Percentiles rank a stretch among this genome's conserved stretches.
phyloP scores from a whole-genome alignment of 2,888 invertebrate species.

The Noctua janthina region DNA sequence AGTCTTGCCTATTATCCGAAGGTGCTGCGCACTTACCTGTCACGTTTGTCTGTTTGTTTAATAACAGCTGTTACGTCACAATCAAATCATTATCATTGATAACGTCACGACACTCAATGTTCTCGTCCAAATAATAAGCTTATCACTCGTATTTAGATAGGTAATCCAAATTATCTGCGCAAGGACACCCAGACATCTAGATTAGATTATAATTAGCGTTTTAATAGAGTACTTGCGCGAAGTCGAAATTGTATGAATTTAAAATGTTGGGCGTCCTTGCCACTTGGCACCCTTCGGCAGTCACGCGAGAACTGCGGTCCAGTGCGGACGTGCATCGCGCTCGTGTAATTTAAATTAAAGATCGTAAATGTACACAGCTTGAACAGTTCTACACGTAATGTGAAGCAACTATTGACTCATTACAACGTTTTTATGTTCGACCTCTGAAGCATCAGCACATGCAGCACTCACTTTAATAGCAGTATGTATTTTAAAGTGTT shows the following conservation, averaged over 20 bases:
- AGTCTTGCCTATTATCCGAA: not conserved
- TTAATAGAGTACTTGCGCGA: constrained; percentile 39
- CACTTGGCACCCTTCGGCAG: constrained; percentile 60
- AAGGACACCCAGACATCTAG: constrained; percentile 41
- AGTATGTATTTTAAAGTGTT: constrained; percentile 53
- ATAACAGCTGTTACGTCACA: constrained; percentile 33
- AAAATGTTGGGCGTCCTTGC: constrained; percentile 61
- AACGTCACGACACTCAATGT: constrained; percentile 35
- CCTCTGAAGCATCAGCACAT: constrained; percentile 39
- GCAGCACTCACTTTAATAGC: constrained; percentile 3
- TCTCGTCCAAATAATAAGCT: constrained; percentile 30
- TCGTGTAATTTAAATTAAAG: constrained; percentile 6
- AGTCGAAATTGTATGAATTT: constrained; percentile 47
- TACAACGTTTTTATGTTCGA: constrained; percentile 46
- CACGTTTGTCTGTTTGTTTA: constrained; percentile 30
- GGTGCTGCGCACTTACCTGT: not conserved
- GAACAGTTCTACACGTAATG: constrained; percentile 26
- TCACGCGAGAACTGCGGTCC: constrained; percentile 62
- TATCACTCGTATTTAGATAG: constrained; percentile 30
- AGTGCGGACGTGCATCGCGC: constrained; percentile 52
- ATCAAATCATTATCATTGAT: constrained; percentile 34
- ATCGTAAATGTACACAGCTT: constrained; percentile 43
- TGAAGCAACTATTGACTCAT: constrained; percentile 50
- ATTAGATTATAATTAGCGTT: constrained; percentile 52
- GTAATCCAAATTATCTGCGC: constrained; percentile 38